Conservation (phyloP, 2,888 invertebrate genomes). For the Dryomyza anilis region DNA sequence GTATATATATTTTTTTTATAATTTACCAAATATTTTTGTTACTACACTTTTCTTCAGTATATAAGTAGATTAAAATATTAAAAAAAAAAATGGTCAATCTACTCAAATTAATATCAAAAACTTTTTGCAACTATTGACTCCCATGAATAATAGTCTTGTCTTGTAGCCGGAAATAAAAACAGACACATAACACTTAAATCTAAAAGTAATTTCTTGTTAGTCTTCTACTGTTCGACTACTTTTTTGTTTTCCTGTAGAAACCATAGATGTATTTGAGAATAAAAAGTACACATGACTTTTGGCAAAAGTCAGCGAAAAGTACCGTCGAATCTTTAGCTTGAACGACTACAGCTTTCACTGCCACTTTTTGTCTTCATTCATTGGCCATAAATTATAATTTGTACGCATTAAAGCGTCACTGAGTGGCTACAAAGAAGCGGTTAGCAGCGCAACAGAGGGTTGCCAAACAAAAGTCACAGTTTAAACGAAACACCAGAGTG, state of each 20-base stretch:
- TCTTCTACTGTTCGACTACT: no score
- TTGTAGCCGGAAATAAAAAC: neutral
- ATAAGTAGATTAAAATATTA: no score
- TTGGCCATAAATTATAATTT: conserved; percentile 34
- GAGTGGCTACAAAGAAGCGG: conserved; percentile 16
- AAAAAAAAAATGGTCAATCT: no score
- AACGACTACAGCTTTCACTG: neutral
- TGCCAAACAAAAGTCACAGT: neutral
- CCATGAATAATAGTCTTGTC: neutral
- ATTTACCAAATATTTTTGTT: no score
- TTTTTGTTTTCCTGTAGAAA: no score
- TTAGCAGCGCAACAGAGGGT: neutral
- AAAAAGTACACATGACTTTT: conserved; percentile 24
- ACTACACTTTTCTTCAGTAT: no score
- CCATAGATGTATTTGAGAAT: neutral
- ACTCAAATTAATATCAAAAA: no score
- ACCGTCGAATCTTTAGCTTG: conserved; percentile 5
- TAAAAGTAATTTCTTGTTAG: conserved; percentile 2
- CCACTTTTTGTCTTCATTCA: neutral
- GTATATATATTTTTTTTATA: no score
- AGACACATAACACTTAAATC: conserved; percentile 3
- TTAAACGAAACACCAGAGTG: neutral
- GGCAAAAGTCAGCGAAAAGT: conserved; percentile 2
- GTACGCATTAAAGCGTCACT: conserved; percentile 30
- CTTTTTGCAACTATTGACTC: no score